Base-by-base conservation (phyloP, 2,113 vertebrate genomes). In the Eleginops maclovinus region DNA sequence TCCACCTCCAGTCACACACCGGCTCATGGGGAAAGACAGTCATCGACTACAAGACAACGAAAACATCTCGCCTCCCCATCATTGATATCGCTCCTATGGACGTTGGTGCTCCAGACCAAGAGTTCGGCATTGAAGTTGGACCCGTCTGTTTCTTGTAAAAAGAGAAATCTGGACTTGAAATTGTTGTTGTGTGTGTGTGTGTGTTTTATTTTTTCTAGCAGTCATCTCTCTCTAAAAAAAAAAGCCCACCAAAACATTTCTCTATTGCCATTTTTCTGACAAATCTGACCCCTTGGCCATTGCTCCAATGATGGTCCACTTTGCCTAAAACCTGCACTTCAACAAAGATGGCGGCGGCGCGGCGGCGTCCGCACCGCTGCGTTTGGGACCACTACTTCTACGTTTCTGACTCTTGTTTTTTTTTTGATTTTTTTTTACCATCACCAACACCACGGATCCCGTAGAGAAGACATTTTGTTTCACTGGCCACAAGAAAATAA, bases 91-190 rank as follows among this genome's bases (percentile, higher is more conserved):
- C 98, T 89, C 98, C 97, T 92, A 97, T 99, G 98, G 97, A 99
- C 93, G 83, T 99, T 95, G 98, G 98, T 91, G 95, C 96, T 93
- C 93, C 96, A 89, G 96, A 99, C 93, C 98, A 99, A 96, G 98
- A 99, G 97, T 99, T 99, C 85, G 98, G 98, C 95, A 79, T 97
- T 82, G 93, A 97, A 94, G 75, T 99, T 92, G 94, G 97, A 96
- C 96, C 97, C 73, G 98, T 95, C 93, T 99, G 98, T 96, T 99
- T 97, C 97, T 97, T 98, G 98, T 99, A 98, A 98, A 97, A 97
- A 96, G 87, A 97, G 96, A 97, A 96, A 97, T 96, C 96, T 97
- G 97, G 97, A 98, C 97, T 98, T 96, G 94, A 97, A 96, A 95
- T 96, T 96, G 96, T 94, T 96, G 92, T 93, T 93, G 93, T 91